These are phyloP conservation scores for Odontomyia ornata DNA, from an alignment of 2,888 invertebrate species.

Conservation along the genomic window DNA sequence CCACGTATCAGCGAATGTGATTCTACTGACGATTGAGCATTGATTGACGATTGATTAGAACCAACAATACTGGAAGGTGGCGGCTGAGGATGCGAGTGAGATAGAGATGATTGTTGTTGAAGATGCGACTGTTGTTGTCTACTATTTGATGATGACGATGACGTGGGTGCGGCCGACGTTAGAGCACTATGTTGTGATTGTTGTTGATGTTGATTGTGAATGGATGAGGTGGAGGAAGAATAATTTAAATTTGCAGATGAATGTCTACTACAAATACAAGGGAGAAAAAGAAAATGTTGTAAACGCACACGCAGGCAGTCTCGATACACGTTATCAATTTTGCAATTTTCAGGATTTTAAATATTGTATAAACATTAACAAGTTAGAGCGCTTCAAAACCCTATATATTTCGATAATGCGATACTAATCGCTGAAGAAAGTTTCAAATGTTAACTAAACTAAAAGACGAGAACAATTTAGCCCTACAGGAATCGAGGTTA, in stretches of 20 bases:
- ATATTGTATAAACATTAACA: not conserved
- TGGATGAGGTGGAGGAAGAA: conserved; percentile 51
- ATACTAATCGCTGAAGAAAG: no score
- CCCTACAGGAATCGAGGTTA: no score
- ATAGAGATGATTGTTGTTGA: conserved; percentile 48
- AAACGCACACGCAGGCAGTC: conserved; percentile 41
- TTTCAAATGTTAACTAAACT: no score
- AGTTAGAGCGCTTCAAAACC: not conserved
- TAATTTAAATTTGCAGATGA: conserved; percentile 61
- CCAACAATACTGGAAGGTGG: not conserved
- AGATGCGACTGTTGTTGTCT: conserved; percentile 50
- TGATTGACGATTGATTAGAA: not conserved
- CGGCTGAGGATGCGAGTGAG: conserved; percentile 44
- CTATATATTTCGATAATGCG: not conserved
- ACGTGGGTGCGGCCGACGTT: conserved; percentile 36
- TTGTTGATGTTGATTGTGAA: conserved; percentile 49
- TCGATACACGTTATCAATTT: not conserved
- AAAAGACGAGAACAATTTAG: no score
- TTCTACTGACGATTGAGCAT: conserved; percentile 27
- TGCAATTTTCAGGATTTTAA: not conserved
- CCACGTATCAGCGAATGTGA: conserved; percentile 20
- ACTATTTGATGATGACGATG: conserved; percentile 14
- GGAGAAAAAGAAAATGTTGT: conserved; percentile 29
- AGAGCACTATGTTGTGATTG: conserved; percentile 46
- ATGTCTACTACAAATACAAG: conserved; percentile 52